Evolutionary conservation across 2,797 vertebrate genomes (phyloP).

Genomic region (Antennarius maculatus): DNA sequence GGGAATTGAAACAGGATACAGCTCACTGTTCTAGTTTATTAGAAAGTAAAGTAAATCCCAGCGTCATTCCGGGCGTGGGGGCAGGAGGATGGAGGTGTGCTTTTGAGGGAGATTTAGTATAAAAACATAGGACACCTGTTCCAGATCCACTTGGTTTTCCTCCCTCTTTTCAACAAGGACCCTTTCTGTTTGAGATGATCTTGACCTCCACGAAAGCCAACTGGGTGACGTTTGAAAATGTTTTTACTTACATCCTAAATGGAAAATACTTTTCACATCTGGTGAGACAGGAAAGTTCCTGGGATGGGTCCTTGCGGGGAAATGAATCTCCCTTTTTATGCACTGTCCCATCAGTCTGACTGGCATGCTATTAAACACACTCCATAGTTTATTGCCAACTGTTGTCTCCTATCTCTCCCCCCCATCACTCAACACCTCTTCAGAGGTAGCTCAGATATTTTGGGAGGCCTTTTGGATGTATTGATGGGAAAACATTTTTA

Average conservation of each 20-base stretch:
- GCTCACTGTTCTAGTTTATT: constrained; percentile 46
- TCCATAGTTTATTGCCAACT: constrained; percentile 41
- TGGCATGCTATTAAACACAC: constrained; percentile 43
- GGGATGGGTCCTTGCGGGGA: constrained; percentile 47
- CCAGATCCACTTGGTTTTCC: constrained; percentile 24
- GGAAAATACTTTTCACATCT: constrained; percentile 56
- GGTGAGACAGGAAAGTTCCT: constrained; percentile 53
- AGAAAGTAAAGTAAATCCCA: constrained; percentile 38
- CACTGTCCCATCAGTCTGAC: constrained; percentile 44
- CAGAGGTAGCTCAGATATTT: constrained; percentile 28
- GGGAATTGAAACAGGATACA: constrained; percentile 54
- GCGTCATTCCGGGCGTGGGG: background rate
- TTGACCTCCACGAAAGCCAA: constrained; percentile 38
- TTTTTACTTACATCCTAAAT: constrained; percentile 5
- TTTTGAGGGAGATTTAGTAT: constrained; percentile 33
- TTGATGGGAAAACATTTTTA: constrained; percentile 4
- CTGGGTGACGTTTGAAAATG: constrained; percentile 2
- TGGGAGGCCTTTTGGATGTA: constrained; percentile 10
- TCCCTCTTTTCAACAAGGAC: constrained; percentile 23
- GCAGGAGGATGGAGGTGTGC: background rate
- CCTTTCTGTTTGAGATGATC: constrained; percentile 49
- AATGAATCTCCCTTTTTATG: constrained; percentile 48
- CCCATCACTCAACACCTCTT: constrained; percentile 30
- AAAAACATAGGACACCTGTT: constrained; percentile 66
- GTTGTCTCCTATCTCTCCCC: constrained; percentile 29